Evolutionary conservation across 2,113 vertebrate genomes (phyloP), one percentile per base, ranked within the genome.

Genomic region (Callipepla squamata): DNA sequence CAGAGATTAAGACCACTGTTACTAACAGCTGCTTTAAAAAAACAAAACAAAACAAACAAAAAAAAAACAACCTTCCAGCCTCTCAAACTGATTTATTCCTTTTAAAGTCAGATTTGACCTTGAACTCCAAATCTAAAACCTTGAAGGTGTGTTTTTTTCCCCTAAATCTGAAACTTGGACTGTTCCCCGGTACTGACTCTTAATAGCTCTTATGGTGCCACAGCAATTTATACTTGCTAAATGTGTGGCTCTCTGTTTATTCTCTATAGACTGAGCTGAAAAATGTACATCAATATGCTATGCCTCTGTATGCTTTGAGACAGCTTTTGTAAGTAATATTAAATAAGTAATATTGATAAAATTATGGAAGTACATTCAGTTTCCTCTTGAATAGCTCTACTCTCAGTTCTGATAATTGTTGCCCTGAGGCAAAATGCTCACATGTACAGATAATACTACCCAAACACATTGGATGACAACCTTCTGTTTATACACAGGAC

Each of bases 261-360:
- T 87, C 58, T 38, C 42, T 53, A 38, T 67, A 42, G 53, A 48
- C 0, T 62, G 0, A 91, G 26, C 5, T 59, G 34, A 84, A 92
- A 72, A 53, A 91, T 38, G 11, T 19, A 36, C 3, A 20, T 3
- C 3, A 28, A 15, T 8, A 62, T 1, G 4, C 30, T 3, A 1
- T 47, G 42, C 13, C 32, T 4, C 55, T 0, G 7, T 48, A 62
- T 6, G 32, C 87, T 77, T 83, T 80, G 57, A 78, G 13, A 45
- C 5, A 57, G 30, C 9, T 28, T 76, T 89, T 85, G 38, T 68
- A 92, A 89, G 20, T 10, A 58, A 9, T 42, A 26, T 58, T 66
- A 92, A 89, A 79, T 45, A 16, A 26, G 44, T 53, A 40, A 62
- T 20, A 63, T 62, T 3, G 2, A 17, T 47, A 77, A 62, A 92